Percentiles rank a stretch among this genome's conserved stretches.
phyloP scores from a whole-genome alignment of 2,888 invertebrate genomes.

The Nymphalis urticae region DNA sequence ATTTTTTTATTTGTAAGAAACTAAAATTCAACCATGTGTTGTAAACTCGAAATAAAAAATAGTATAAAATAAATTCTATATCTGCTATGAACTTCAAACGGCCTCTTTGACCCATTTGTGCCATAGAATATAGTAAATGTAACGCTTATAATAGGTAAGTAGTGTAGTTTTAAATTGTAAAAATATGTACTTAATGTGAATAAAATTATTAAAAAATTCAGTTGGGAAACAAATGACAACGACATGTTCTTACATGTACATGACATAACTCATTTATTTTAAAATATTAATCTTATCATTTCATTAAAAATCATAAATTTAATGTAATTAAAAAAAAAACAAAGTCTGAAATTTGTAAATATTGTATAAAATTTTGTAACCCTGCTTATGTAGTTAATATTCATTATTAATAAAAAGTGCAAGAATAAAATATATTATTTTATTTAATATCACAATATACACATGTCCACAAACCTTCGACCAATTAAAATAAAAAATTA shows the following conservation, averaged over 20 bases:
- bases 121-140: slow-evolving; percentile 30
- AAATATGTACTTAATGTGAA: slow-evolving; percentile 1
- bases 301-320: not conserved
- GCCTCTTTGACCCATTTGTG: slow-evolving; percentile 22
- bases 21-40: too few species aligned
- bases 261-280: not conserved
- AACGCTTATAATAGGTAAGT: slow-evolving; percentile 29
- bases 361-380: slow-evolving; percentile 21
- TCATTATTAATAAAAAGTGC: slow-evolving; percentile 28
- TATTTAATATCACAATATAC: slow-evolving; percentile 33
- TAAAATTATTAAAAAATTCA: not conserved
- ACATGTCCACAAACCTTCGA: slow-evolving; percentile 11
- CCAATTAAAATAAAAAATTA: slow-evolving; percentile 29
- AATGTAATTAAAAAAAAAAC: not conserved
- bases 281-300: not conserved
- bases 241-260: not conserved
- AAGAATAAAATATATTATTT: slow-evolving; percentile 25
- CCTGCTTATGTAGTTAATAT: slow-evolving; percentile 20
- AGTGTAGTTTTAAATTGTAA: slow-evolving; percentile 19
- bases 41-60: too few species aligned
- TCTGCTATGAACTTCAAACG: not conserved
- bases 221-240: not conserved
- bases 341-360: slow-evolving; percentile 30
- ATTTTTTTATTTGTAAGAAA: too few species aligned
- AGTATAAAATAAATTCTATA: too few species aligned